Base-by-base conservation (phyloP, 2,888 invertebrate genomes). In the Sphaerophoria rueppellii region DNA sequence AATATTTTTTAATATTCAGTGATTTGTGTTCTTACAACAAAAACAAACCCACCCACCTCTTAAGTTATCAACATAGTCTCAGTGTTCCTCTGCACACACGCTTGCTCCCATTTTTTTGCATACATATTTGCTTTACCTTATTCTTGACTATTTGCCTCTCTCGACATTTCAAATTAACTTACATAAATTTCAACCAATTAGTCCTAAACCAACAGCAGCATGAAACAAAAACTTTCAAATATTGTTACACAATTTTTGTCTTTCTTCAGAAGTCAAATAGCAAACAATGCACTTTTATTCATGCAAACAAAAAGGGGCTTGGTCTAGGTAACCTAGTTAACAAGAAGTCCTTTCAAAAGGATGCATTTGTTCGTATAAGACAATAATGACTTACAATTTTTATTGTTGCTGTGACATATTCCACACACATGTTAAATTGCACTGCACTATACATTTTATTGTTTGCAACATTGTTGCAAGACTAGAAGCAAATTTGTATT, bases 251-350 rank as follows among this genome's bases (percentile, higher is more conserved):
- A 58, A 24, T 24, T 24, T 58, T 58, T 58, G 16, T 4, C 4
- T 57, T 37, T 58, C 16, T 4, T 37, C 6, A 9, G 35, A 37
- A 57, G 43, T 43, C 11, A 43, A 43, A 0, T 2, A 35, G 6
- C 40, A 16, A 43, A 24, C 40, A 43, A 60, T 40, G 24, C 12
- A 24, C 40, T 40, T 40, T 16, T 24, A 12, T 40, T 16, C 11
- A 60, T 40, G 40, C 40, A 60, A 43, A 16, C 11, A 43, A 37
- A 14, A 14, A 37, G 14, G 35, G 14, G 48, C n/a, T 5, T 34
- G 57, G 35, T 57, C 11, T 57, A 40, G 40, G 58, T 58, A 60
- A 60, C 58, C 58, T 60, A 60, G 40, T 60, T 60, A 60, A 40
- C 16, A 60, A 12, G 12, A 43, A 40, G 40, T 60, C 35, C 4